A percentile compares a stretch with the other conserved stretches of the same genome.
Conservation (phyloP, 2,113 vertebrate genomes). For the Halcyon malimbica region DNA sequence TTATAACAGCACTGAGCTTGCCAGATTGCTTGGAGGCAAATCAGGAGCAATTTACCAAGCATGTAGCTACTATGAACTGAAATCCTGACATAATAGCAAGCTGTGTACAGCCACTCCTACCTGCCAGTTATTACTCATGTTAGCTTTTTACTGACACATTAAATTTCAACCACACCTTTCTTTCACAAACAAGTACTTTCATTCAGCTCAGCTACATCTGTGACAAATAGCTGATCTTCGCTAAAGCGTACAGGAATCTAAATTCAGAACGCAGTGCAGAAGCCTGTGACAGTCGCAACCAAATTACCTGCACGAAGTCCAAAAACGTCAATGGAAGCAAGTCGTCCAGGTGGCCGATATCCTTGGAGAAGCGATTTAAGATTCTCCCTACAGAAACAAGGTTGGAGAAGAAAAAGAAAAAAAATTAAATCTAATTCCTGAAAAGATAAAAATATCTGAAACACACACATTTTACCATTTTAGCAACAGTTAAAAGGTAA, state of each 20-base stretch:
- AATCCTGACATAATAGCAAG: constrained; percentile 65
- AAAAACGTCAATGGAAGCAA: constrained; percentile 88
- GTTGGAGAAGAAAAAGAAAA: not conserved
- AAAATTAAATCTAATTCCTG: not conserved
- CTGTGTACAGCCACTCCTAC: constrained; percentile 69
- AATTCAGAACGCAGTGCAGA: not conserved
- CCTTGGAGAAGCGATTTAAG: constrained; percentile 94
- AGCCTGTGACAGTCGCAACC: constrained; percentile 21
- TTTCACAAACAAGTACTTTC: constrained; percentile 82
- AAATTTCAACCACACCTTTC: constrained; percentile 79
- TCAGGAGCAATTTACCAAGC: constrained; percentile 73
- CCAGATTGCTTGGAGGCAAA: constrained; percentile 85
- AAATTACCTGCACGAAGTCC: constrained; percentile 93
- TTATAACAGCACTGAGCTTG: constrained; percentile 79
- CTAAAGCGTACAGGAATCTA: constrained; percentile 43
- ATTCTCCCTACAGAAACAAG: constrained; percentile 83
- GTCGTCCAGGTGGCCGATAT: constrained; percentile 93
- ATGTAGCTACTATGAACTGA: constrained; percentile 74
- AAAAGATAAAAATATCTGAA: constrained; percentile 50
- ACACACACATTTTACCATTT: constrained; percentile 23
- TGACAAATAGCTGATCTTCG: constrained; percentile 83
- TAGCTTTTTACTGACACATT: constrained; percentile 75
- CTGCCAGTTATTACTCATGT: constrained; percentile 76
- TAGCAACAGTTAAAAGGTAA: constrained; percentile 18
- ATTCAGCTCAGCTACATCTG: constrained; percentile 77